Evolutionary conservation across 2,113 vertebrate genomes (phyloP), one percentile per base, ranked within the genome.

Genomic region (Orthonyx spaldingii): DNA sequence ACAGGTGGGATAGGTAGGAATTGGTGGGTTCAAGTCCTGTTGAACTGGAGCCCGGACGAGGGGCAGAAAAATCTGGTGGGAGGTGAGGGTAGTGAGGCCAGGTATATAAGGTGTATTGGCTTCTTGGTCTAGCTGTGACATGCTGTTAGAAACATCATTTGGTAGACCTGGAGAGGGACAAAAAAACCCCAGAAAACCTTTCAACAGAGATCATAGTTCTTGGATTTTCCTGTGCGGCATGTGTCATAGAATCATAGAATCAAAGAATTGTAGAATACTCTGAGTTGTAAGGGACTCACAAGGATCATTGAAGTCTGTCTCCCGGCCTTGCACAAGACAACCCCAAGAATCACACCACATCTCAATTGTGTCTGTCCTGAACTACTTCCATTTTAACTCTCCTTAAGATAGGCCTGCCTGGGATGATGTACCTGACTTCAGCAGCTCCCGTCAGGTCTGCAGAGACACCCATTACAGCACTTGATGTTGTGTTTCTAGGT

Each of bases 61-160:
- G 8, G 23, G 7, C 17, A 61, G 74, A 39, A 89, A 16, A 23
- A 52, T 28, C 6, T 19, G 28, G 37, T 13, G 60, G 22, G 8
- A 12, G 53, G 7, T 28, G 49, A 47, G 18, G 3, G 4, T 37
- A 33, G 9, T 28, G 53, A 77, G 16, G 49, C 21, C 6, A 2
- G 15, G 5, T 16, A 4, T 24, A 2, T 30, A 2, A 24, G 2
- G 6, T 15, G 9, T 46, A 32, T 23, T 24, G 39, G 26, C 17
- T 68, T 50, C 13, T 57, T 46, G 49, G 50, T 47, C 4, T 41
- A 19, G 26, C 30, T 28, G 56, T 42, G 66, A 9, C 57, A 37
- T 8, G 6, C 10, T 22, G 18, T 79, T 64, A 55, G 63, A 64
- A 50, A 21, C 28, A 18, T 41, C 2, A 0, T 55, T 69, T 65